Conservation (phyloP, 2,888 invertebrate genomes). For the Encarsia formosa region DNA sequence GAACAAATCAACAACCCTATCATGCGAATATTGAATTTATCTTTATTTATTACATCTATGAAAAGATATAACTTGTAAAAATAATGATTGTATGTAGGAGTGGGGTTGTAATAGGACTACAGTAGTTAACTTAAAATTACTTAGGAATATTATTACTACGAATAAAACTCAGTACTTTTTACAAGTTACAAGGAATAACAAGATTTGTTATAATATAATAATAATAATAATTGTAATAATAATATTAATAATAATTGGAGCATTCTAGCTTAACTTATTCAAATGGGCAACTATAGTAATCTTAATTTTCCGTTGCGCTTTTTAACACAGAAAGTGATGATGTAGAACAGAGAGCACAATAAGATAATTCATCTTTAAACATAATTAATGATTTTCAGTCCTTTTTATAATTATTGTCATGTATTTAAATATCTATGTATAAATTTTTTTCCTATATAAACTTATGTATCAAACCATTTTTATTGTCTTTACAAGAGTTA, state of each 20-base stretch:
- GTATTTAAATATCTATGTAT: constrained; percentile 16
- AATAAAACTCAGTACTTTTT: constrained; percentile 53
- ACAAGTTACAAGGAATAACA: constrained; percentile 51
- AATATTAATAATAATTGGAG: constrained; percentile 26
- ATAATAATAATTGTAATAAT: constrained; percentile 26
- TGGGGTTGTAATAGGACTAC: constrained; percentile 34
- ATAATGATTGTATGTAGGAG: constrained; percentile 36
- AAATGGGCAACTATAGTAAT: constrained; percentile 36
- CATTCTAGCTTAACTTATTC: constrained; percentile 31
- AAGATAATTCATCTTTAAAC: constrained; percentile 15
- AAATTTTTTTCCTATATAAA: too few relatives aligned
- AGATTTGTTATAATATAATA: constrained; percentile 40
- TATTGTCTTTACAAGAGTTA: constrained; percentile 12
- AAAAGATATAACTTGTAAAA: constrained; percentile 50
- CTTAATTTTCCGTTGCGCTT: constrained; percentile 20
- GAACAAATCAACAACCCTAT: constrained; percentile 44
- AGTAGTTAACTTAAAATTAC: constrained; percentile 43
- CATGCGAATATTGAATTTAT: constrained; percentile 45
- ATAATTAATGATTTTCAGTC: constrained; percentile 21
- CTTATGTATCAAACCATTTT: constrained; percentile 16
- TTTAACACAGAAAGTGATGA: constrained; percentile 20
- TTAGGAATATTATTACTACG: constrained; percentile 46
- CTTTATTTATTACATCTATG: constrained; percentile 50
- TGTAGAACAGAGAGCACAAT: constrained; percentile 30
- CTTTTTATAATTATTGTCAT: constrained; percentile 21